A percentile compares a stretch with the other conserved stretches of the same genome.
These are phyloP conservation scores for Heterodera filipjevi DNA, from an alignment of 2,888 invertebrate species.

Conservation along the genomic window DNA sequence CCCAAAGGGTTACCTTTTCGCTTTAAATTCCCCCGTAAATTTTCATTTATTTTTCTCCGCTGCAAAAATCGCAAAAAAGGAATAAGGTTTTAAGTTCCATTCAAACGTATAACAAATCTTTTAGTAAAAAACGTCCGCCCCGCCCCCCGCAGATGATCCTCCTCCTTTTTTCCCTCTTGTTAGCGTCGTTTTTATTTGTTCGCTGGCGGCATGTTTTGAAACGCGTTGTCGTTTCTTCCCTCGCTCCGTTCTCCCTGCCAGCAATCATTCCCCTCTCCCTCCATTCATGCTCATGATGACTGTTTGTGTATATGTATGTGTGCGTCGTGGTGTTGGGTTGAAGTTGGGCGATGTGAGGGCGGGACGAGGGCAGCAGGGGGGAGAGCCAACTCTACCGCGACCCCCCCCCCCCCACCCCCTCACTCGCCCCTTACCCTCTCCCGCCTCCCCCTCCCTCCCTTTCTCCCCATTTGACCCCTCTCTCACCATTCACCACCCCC, in stretches of 20 bases:
- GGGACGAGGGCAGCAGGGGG: neutral
- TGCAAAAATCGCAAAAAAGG: neutral
- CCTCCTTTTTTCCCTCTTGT: neutral
- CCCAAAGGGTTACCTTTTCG: too few species aligned
- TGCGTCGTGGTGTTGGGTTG: neutral
- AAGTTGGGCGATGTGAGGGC: neutral
- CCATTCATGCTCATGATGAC: neutral
- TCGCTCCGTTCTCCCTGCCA: neutral
- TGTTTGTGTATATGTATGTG: too few species aligned
- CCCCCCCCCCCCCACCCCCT: neutral
- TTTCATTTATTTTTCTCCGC: too few species aligned
- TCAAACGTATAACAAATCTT: neutral
- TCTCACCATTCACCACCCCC: neutral
- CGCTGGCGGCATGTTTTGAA: neutral
- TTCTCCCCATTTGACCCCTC: neutral
- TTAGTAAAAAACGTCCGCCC: too few species aligned
- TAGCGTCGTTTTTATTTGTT: neutral
- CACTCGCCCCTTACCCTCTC: neutral
- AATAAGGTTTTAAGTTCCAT: neutral
- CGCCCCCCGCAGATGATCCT: neutral
- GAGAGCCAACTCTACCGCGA: neutral
- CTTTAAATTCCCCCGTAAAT: too few species aligned
- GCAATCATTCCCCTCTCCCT: neutral
- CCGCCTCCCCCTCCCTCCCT: too few species aligned
- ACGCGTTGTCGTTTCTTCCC: neutral